A percentile compares a stretch with the other conserved stretches of the same genome.
Evolutionary conservation across 2,888 invertebrate genomes (phyloP).

Genomic region (Aleiodes leptofemur): DNA sequence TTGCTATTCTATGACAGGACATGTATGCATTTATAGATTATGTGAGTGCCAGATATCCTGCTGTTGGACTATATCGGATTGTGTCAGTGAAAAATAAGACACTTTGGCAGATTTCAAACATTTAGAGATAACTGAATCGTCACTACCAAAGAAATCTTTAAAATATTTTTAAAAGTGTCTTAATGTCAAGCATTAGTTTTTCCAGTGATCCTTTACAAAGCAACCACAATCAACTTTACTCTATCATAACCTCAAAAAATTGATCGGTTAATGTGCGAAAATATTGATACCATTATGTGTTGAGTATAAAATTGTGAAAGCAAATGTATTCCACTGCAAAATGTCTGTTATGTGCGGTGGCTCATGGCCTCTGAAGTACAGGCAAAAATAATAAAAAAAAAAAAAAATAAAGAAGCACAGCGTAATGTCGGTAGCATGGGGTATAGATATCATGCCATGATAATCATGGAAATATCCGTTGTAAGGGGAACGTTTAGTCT

Average conservation of each 20-base stretch:
- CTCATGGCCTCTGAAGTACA: neutral
- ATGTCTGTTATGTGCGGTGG: constrained; percentile 31
- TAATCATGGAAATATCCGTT: constrained; percentile 64
- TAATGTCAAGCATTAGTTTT: too few relatives aligned
- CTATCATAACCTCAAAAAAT: constrained; percentile 2
- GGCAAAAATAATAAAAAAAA: neutral
- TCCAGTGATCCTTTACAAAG: neutral
- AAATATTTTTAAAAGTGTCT: too few relatives aligned
- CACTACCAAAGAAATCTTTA: too few relatives aligned
- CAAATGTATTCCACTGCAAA: constrained; percentile 41
- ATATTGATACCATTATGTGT: constrained; percentile 18
- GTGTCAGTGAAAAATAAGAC: too few relatives aligned
- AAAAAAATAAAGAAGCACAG: constrained; percentile 36
- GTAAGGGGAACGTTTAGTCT: constrained; percentile 54
- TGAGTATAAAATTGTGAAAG: neutral
- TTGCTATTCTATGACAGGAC: too few relatives aligned
- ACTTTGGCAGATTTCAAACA: too few relatives aligned
- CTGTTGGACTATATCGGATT: too few relatives aligned
- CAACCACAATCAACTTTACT: neutral
- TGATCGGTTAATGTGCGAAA: constrained; percentile 15
- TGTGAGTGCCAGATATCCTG: too few relatives aligned
- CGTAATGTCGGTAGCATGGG: constrained; percentile 46
- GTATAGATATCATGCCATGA: constrained; percentile 61
- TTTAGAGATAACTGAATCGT: too few relatives aligned
- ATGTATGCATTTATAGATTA: too few relatives aligned